Evolutionary conservation across 2,888 invertebrate species (phyloP).

Genomic region (Dicyrtomina minuta): DNA sequence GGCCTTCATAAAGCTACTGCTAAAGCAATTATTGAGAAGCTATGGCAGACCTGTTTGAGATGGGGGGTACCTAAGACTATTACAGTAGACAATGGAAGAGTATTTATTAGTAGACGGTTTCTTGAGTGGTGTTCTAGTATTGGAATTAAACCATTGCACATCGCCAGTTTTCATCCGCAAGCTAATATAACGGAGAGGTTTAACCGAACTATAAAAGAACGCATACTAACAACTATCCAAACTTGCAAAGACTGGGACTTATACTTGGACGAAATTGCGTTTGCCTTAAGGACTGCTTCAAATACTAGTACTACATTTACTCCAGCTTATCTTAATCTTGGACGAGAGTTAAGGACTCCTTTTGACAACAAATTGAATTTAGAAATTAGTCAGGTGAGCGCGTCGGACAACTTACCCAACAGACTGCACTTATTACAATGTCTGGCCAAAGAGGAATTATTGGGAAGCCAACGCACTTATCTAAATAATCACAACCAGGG

Average conservation of each 20-base stretch:
- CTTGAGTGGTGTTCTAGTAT: slow-evolving; percentile 5
- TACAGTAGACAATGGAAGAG: slow-evolving; percentile 35
- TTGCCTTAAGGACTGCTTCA: not conserved
- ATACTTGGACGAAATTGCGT: no score
- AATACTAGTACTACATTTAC: slow-evolving; percentile 32
- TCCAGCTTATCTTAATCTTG: no score
- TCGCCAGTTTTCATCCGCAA: no score
- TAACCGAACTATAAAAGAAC: slow-evolving; percentile 38
- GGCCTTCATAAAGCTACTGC: slow-evolving; percentile 38
- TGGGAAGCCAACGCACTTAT: no score
- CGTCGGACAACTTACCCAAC: no score
- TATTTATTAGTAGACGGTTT: slow-evolving; percentile 29
- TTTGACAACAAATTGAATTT: slow-evolving; percentile 30
- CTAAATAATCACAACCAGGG: no score
- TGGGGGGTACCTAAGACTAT: slow-evolving; percentile 34
- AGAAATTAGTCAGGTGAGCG: no score
- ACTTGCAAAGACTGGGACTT: no score
- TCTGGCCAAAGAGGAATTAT: no score
- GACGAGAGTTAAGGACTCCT: slow-evolving; percentile 33
- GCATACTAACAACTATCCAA: slow-evolving; percentile 36
- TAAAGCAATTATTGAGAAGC: slow-evolving; percentile 19
- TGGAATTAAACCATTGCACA: slow-evolving; percentile 32
- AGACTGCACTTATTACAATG: no score
- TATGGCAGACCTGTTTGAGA: slow-evolving; percentile 35
- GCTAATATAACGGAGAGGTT: no score